phyloP scores from a whole-genome alignment of 2,113 vertebrate genomes.

The Corapipo altera region DNA sequence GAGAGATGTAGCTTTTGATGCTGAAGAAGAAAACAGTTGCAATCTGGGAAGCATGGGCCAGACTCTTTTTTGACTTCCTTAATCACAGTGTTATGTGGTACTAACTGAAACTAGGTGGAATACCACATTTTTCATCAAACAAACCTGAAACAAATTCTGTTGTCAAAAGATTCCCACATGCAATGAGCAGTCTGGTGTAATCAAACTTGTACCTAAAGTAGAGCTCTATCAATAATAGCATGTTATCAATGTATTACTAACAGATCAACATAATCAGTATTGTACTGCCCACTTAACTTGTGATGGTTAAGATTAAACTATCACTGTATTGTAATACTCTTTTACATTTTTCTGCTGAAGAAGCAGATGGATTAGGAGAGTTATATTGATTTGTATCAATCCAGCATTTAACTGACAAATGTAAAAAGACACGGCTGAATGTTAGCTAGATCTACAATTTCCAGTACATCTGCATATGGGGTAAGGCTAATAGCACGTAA shows the following conservation, averaged over 20 bases:
- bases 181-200: background rate
- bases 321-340: background rate
- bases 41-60: background rate
- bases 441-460: background rate
- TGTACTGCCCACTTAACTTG: background rate
- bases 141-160: background rate
- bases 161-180: background rate
- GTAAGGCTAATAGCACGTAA: background rate
- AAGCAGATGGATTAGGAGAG: background rate
- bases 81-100: background rate
- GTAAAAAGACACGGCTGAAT: background rate
- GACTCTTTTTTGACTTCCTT: background rate
- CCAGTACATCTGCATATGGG: background rate
- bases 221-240: background rate
- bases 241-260: background rate
- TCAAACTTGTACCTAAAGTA: background rate
- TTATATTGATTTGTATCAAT: background rate
- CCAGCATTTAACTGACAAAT: background rate
- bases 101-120: background rate
- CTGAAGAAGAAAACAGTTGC: background rate
- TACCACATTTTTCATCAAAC: background rate
- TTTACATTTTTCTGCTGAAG: background rate
- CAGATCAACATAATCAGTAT: background rate
- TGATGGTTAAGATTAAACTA: background rate
- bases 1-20: background rate